Evolutionary conservation across 2,113 vertebrate genomes (phyloP).

Genomic region (Chauna torquata): DNA sequence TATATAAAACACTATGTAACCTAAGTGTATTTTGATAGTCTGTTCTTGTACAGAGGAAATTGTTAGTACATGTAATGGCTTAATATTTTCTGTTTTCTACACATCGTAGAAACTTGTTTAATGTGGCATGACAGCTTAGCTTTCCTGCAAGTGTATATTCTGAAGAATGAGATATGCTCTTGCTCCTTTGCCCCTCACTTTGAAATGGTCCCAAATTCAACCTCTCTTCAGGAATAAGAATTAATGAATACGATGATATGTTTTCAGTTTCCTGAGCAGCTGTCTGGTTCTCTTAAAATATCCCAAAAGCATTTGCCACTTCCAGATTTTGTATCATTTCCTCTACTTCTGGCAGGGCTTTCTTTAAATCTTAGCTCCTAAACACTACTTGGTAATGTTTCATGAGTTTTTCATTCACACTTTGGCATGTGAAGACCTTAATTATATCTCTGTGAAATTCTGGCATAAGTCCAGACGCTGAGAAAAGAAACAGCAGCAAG

Average conservation of each 20-base stretch:
- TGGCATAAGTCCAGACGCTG: not conserved
- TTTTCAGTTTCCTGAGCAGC: slow-evolving; percentile 60
- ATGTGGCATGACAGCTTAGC: not conserved
- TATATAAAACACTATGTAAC: not conserved
- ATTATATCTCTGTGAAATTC: slow-evolving; percentile 47
- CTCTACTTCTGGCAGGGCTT: slow-evolving; percentile 36
- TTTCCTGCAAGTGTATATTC: not conserved
- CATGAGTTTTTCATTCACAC: slow-evolving; percentile 30
- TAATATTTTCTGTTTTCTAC: not conserved
- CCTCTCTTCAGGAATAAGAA: slow-evolving; percentile 35
- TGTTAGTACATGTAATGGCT: not conserved
- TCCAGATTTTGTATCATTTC: slow-evolving; percentile 54
- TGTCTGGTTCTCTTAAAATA: slow-evolving; percentile 41
- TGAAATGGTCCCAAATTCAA: slow-evolving; percentile 41
- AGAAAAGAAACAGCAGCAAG: slow-evolving; percentile 7
- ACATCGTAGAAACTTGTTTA: slow-evolving; percentile 15
- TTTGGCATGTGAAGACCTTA: slow-evolving; percentile 42
- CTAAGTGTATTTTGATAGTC: not conserved
- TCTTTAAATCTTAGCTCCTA: slow-evolving; percentile 43
- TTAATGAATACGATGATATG: slow-evolving; percentile 14
- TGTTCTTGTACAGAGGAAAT: not conserved
- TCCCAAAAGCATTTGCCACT: slow-evolving; percentile 18
- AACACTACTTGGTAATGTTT: slow-evolving; percentile 34
- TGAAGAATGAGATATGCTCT: slow-evolving; percentile 15
- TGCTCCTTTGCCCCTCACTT: not conserved